Evolutionary conservation across 2,113 vertebrate genomes (phyloP).

Genomic region (Ondatra zibethicus): DNA sequence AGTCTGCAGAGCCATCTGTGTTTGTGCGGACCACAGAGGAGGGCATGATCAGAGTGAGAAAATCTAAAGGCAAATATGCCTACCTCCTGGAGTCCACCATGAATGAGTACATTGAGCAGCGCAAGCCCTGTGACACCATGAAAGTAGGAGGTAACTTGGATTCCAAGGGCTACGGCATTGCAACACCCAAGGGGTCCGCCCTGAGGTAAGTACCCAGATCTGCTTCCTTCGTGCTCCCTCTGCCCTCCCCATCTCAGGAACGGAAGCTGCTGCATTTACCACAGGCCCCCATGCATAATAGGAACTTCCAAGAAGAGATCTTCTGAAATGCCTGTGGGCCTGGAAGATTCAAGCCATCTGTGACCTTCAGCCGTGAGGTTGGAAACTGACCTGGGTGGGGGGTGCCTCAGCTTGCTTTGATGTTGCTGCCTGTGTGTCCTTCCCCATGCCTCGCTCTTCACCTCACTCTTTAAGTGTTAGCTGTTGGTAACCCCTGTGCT

Average conservation of each 20-base stretch:
- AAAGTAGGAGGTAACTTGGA: constrained; percentile 99
- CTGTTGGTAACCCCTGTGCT: background rate
- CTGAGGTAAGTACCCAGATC: constrained; percentile 93
- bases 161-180: constrained; percentile 99
- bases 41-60: constrained; percentile 96
- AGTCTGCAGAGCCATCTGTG: constrained; percentile 97
- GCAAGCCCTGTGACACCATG: constrained; percentile 99
- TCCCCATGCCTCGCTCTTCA: background rate
- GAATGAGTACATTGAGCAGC: constrained; percentile 99
- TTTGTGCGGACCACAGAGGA: constrained; percentile 99
- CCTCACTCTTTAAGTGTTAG: constrained; percentile 30
- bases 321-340: constrained; percentile 57
- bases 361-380: constrained; percentile 80
- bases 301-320: background rate
- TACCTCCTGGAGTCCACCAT: constrained; percentile 99
- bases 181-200: constrained; percentile 97
- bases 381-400: constrained; percentile 71
- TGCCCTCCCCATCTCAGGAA: constrained; percentile 68
- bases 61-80: constrained; percentile 99
- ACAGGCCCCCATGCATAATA: constrained; percentile 14
- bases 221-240: constrained; percentile 74
- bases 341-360: constrained; percentile 59
- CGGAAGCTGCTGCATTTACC: constrained; percentile 57
- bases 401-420: constrained; percentile 78
- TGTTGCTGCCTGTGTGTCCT: constrained; percentile 66